Evolutionary conservation across 2,888 invertebrate species (phyloP), one percentile per base, ranked within the genome.

Genomic region (Standfussiana lucernea): DNA sequence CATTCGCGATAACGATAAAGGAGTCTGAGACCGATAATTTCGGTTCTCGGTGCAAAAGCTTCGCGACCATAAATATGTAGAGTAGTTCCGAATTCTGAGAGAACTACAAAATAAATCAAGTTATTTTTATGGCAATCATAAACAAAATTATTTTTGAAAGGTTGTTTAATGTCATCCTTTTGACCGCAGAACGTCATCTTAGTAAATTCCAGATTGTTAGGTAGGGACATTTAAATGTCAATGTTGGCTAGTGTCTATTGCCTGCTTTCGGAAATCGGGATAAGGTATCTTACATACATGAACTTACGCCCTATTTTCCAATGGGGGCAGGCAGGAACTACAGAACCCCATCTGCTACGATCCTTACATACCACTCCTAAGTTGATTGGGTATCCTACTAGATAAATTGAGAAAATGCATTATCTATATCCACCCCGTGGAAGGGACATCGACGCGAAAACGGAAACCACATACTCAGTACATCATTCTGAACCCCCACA

Each of bases 51-150:
- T 56, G 28, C 42, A 56, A 76, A 75, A 45, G 28, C 10, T 18
- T 45, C 15, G 8, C 11, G 15, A 28, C 15, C 42, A 24, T 50
- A 67, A 47, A 21, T 59, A 35, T 76, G 45, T 28, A 53, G 8
- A 53, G 62, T 15, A 24, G 24, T 72, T 18, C 28, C 4, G 1
- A 65, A 56, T 50, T 42, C 7, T 28, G 35, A 8, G 2, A 18
- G 66, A 56, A 50, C 37, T 45, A 53, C 15, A 2, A 24, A 62
- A 15, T 66, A 42, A 47, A 70, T 76, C 11, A 37, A 42, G 28
- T 24, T 8, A 65, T 40, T 62, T 59, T 50, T 32, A 32, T 50
- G 11, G 40, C 24, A 59, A 69, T 81, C 64, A 65, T 53, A 68
- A 68, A 59, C 7, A 10, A 18, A 67, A n/a, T 42, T 50, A 35